phyloP scores from a whole-genome alignment of 2,797 vertebrate species.

The Paramormyrops hopkinsi region DNA sequence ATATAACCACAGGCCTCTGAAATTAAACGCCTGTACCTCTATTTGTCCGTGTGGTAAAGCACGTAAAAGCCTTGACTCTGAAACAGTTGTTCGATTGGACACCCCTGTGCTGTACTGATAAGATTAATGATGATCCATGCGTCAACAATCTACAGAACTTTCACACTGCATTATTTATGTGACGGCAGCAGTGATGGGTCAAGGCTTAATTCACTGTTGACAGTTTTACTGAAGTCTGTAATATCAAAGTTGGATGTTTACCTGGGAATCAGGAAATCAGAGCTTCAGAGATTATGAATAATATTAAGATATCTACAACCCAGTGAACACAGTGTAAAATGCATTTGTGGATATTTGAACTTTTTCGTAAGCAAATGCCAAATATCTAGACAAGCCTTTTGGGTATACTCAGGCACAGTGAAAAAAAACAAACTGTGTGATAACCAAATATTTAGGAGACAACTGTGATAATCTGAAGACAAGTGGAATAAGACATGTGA shows the following conservation, averaged over 20 bases:
- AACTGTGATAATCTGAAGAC: not conserved
- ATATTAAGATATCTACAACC: not conserved
- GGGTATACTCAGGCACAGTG: not conserved
- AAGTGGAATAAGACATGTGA: not conserved
- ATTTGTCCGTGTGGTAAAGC: not conserved
- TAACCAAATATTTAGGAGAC: not conserved
- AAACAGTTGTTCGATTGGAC: not conserved
- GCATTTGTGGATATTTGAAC: not conserved
- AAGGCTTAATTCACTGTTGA: not conserved
- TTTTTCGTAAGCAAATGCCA: not conserved
- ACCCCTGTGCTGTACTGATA: not conserved
- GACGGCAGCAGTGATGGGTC: not conserved
- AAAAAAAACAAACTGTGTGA: not conserved
- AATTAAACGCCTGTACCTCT: not conserved
- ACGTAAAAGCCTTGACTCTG: not conserved
- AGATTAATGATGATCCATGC: slow-evolving; percentile 3
- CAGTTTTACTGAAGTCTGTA: not conserved
- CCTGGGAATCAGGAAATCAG: not conserved
- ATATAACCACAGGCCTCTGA: not conserved
- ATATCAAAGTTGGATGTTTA: not conserved
- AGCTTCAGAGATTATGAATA: not conserved
- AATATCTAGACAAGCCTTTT: not conserved
- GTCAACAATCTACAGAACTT: not conserved
- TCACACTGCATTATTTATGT: not conserved
- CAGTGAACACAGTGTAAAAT: not conserved